Evolutionary conservation across 2,797 vertebrate genomes (phyloP).

Genomic region (Remorina albescens): DNA sequence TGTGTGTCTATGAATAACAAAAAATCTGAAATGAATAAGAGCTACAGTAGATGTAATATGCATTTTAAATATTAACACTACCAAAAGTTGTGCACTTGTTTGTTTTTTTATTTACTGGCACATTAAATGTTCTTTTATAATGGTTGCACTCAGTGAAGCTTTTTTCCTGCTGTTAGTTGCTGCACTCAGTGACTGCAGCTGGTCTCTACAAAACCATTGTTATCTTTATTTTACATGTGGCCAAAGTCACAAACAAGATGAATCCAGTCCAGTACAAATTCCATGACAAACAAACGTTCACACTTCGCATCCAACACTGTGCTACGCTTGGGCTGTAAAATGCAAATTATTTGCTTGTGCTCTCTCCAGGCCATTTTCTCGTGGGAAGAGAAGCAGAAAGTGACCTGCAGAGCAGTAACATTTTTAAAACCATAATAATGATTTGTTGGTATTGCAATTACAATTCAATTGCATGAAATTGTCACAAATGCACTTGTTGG

Average conservation of each 20-base stretch:
- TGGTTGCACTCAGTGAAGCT: conserved; percentile 2
- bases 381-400: conserved; percentile 51
- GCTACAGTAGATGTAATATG: conserved; percentile 12
- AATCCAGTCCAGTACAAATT: conserved; percentile 56
- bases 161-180: conserved; percentile 43
- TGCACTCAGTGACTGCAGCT: conserved; percentile 34
- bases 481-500: conserved; percentile 46
- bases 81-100: conserved; percentile 10
- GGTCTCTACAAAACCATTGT: conserved; percentile 44
- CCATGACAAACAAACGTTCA: conserved; percentile 66
- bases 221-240: conserved; percentile 60
- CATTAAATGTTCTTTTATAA: conserved; percentile 23
- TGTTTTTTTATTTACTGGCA: conserved; percentile 16
- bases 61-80: conserved; percentile 3
- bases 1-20: conserved; percentile 33
- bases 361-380: conserved; percentile 43
- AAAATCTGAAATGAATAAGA: conserved; percentile 33
- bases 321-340: conserved; percentile 52
- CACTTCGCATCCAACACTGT: conserved; percentile 47
- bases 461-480: conserved; percentile 52
- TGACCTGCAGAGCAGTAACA: conserved; percentile 29
- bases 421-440: conserved; percentile 57
- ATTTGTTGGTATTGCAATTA: conserved; percentile 67
- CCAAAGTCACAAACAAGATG: conserved; percentile 59
- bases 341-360: conserved; percentile 45